Base-by-base conservation (phyloP, 2,797 vertebrate species). In the Buceros bicornis region DNA sequence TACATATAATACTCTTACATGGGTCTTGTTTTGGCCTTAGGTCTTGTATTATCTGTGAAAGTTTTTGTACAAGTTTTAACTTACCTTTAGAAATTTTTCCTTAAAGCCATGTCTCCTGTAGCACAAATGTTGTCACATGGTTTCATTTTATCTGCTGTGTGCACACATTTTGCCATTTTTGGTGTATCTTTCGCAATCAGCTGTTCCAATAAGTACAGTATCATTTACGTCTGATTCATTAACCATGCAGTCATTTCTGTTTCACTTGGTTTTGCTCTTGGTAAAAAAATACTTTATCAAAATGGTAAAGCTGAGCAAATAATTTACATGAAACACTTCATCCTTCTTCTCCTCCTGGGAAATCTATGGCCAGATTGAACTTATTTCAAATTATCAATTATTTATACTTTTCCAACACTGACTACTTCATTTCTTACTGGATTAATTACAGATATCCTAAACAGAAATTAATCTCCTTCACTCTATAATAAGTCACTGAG, bases 141-240 rank as follows among this genome's bases (percentile, higher is more conserved):
- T 67, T 96, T 79, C 66, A 53, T 91, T 96, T 97, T 95, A 95
- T 95, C 96, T 90, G 40, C 81, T 25, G 29, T 71, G 45, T 85
- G 90, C 91, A 96, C 50, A 90, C 74, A 54, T 92, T 96, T 92
- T 90, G 81, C 78, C 71, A 33, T 54, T 95, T 96, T 94, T 70
- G 67, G 85, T 71, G 73, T 50, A 82, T 95, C 86, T 87, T 89
- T 89, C 88, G 47, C 45, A 67, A 95, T 96, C 86, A 82, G 64
- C 78, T 92, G 43, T 83, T 92, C 67, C 83, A 90, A 67, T 78
- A 92, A 94, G 83, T 73, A 91, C 50, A 42, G 60, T 90, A 90
- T 89, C 73, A 37, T 60, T 82, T 89, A 89, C 42, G 67, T 70
- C 73, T 93, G 94, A 90, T 83, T 94, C 83, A 93, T 94, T 95